Evolutionary conservation across 2,797 vertebrate genomes (phyloP), one percentile per base, ranked within the genome.

Genomic region (Anguilla anguilla): DNA sequence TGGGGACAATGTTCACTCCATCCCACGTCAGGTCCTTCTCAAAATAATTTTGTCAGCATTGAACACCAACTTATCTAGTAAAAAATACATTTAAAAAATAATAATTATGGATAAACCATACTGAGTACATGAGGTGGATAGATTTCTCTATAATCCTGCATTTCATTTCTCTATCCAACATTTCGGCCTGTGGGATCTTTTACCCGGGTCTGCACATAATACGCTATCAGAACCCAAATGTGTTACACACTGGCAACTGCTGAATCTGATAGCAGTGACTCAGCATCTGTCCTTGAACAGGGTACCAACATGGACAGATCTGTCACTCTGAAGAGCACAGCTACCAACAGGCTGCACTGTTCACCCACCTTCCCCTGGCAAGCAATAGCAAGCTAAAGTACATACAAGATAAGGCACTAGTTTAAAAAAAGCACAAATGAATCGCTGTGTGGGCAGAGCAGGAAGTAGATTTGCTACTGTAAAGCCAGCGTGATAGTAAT

Each of bases 251-350:
- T 46, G 39, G 17, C 74, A 4, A 46, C 6, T 22, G 17, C n/a
- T 35, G 69, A 72, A 79, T 79, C 74, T 46, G 35, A 79, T 4
- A 79, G 5, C 74, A 46, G 74, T 22, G 35, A 22, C 74, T 46
- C 74, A 79, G 15, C 39, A 46, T 46, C 74, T 79, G 35, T 39
- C 74, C 74, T 79, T 49, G 79, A 82, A 82, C 79, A 82, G 79
- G 46, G 25, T n/a, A 82, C 46, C 79, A 82, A 51, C 79, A 82
- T 13, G 25, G 79, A 22, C 22, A 51, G 82, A 51, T 82, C 43
- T n/a, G 79, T 51, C 51, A 82, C 46, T 10, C 19, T n/a, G 46
- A 82, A 35, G 46, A 82, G 25, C 79, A 82, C 9, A 51, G 46
- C 22, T 7, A 49, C 15, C 79, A n/a, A n/a, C 79, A 10, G 11